Evolutionary conservation across 2,113 vertebrate genomes (phyloP), one percentile per base, ranked within the genome.

Genomic region (Rattus rattus): DNA sequence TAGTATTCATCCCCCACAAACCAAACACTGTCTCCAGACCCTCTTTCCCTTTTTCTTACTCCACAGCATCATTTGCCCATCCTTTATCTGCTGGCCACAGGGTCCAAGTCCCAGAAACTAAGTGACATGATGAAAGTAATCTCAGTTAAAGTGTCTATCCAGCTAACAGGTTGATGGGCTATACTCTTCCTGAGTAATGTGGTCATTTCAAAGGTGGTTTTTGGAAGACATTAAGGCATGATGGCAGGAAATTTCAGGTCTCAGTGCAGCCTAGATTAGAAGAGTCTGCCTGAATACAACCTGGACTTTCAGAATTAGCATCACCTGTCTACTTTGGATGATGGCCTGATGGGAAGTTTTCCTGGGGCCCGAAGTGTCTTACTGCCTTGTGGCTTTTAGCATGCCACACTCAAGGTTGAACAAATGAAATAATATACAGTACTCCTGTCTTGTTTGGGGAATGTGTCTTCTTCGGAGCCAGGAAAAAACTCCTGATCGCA

Each of bases 201-300:
- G 92, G 95, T 94, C n/a, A 96, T 97, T 97, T 97, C 26, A 90
- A 98, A 97, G 96, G 96, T 93, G 97, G 83, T 85, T 96, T 97
- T 94, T 97, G 88, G 65, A 95, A 98, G 97, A 94, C 92, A 98
- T 95, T 97, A 94, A 96, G 65, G 81, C 87, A 87, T 97, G 87
- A 96, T 94, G 69, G 88, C 56, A 96, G 89, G 75, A 97, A 96
- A 96, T 96, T 95, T 96, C 63, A 92, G 88, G 69, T 94, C 63
- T 97, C 67, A 72, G 52, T 89, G 67, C 72, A 94, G 22, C n/a
- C 77, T 65, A 59, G n/a, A 94, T 87, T 95, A 69, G 56, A 90
- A 92, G 47, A 94, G 49, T 91, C 49, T 95, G 69, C 87, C 67
- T 61, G 33, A 36, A 56, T 20, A 84, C 0, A 22, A 87, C 59